Evolutionary conservation across 1,140 invertebrate genomes (phyloP).

Genomic region (Meloidogyne exigua): DNA sequence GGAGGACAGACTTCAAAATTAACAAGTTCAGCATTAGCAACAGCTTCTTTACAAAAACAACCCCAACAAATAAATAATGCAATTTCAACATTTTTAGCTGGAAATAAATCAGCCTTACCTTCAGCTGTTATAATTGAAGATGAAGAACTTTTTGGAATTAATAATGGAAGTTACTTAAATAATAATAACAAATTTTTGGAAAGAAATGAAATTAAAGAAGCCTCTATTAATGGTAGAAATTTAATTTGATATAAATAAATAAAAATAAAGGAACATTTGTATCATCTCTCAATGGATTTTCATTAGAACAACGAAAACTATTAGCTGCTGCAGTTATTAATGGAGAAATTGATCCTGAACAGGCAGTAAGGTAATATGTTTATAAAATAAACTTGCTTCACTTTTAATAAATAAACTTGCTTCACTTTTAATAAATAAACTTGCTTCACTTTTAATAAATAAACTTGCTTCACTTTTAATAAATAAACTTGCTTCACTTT

Average conservation of each 20-base stretch:
- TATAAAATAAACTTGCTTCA: slow-evolving; percentile 30
- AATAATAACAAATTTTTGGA: slow-evolving; percentile 3
- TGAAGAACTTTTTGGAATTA: slow-evolving; percentile 13
- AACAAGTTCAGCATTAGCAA: slow-evolving; percentile 48
- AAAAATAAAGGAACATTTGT: slow-evolving; percentile 26
- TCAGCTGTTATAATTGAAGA: slow-evolving; percentile 18
- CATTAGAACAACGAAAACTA: slow-evolving; percentile 46
- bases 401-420: neutral
- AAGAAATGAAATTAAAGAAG: neutral
- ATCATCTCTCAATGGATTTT: slow-evolving; percentile 38
- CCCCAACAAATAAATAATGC: neutral
- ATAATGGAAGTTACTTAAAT: slow-evolving; percentile 24
- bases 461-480: neutral
- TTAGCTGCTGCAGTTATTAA: slow-evolving; percentile 50
- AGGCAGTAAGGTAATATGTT: slow-evolving; percentile 40
- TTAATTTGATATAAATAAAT: neutral
- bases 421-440: slow-evolving; percentile 12
- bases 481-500: neutral
- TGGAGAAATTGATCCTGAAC: slow-evolving; percentile 51
- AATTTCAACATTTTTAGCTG: neutral
- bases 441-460: neutral
- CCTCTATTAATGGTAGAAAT: slow-evolving; percentile 12
- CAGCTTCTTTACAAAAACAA: slow-evolving; percentile 3
- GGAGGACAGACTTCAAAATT: slow-evolving; percentile 41
- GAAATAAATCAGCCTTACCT: neutral